Evolutionary conservation across 2,797 vertebrate species (phyloP), one percentile per base, ranked within the genome.

Genomic region (Anableps anableps): DNA sequence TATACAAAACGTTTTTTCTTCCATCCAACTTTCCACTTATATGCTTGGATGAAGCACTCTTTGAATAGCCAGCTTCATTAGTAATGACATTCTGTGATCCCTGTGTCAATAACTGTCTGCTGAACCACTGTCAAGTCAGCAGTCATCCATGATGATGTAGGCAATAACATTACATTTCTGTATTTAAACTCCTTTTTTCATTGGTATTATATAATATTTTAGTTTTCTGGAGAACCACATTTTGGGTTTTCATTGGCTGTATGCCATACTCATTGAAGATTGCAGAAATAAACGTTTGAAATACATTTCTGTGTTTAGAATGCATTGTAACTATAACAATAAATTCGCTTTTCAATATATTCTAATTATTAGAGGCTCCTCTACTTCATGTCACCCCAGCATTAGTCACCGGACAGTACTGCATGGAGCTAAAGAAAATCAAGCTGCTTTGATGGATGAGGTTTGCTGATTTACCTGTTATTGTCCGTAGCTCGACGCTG

Each of bases 401-500:
- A 41, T 68, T 64, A 36, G 60, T 64, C 60, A 29, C 55, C 55
- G 26, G 55, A 58, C 55, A 29, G n/a, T 6, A 58, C 66, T 10
- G 23, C 10, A 43, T 0, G 7, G 10, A 38, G n/a, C 10, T 13
- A 21, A 38, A 36, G 21, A 11, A 31, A 36, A 29, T 66, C 16
- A 23, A 36, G 51, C 21, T 31, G 19, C 21, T 16, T 55, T 34
- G n/a, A n/a, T n/a, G 13, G 0, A 26, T 5, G 58, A 31, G 45
- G 9, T 48, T 13, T 21, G 13, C 7, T 9, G 62, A 50, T 48
- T 53, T 43, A 41, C 66, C 70, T 53, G 51, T 77, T 73, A 45
- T 36, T 21, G 21, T 47, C 29, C 68, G 82, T 41, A 77, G 72
- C 36, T 79, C 75, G 81, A 82, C 75, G 77, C 16, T 16, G 45